Evolutionary conservation across 2,113 vertebrate genomes (phyloP).

Genomic region (Saccopteryx bilineata): DNA sequence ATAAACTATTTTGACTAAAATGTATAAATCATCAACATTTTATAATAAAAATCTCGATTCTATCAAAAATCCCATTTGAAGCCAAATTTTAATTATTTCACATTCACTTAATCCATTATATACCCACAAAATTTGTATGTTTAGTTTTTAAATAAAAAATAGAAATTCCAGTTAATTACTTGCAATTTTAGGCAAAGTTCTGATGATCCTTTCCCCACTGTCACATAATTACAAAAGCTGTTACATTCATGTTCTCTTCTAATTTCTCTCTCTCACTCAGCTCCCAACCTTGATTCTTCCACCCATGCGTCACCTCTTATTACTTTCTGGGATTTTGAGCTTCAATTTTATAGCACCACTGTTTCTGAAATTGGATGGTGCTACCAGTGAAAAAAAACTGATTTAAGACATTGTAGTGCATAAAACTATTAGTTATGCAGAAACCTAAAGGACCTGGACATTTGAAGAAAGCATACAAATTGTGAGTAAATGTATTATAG

Average conservation of each 20-base stretch:
- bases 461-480: background rate
- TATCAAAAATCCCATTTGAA: background rate
- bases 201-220: background rate
- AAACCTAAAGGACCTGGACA: background rate
- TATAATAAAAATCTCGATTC: background rate
- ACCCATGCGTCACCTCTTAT: background rate
- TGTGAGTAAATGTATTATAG: background rate
- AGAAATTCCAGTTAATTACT: background rate
- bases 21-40: background rate
- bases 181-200: background rate
- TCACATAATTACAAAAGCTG: background rate
- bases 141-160: background rate
- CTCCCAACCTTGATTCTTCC: background rate
- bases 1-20: background rate
- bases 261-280: background rate
- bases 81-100: background rate
- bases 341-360: background rate
- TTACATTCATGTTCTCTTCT: rapidly evolving
- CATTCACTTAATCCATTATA: background rate
- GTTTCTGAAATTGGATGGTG: background rate
- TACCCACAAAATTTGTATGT: background rate
- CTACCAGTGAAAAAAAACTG: background rate
- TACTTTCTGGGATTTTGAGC: background rate
- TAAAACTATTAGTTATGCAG: background rate
- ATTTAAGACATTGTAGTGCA: background rate